phyloP scores from a whole-genome alignment of 2,113 vertebrate genomes.

The Cyprinodon variegatus region DNA sequence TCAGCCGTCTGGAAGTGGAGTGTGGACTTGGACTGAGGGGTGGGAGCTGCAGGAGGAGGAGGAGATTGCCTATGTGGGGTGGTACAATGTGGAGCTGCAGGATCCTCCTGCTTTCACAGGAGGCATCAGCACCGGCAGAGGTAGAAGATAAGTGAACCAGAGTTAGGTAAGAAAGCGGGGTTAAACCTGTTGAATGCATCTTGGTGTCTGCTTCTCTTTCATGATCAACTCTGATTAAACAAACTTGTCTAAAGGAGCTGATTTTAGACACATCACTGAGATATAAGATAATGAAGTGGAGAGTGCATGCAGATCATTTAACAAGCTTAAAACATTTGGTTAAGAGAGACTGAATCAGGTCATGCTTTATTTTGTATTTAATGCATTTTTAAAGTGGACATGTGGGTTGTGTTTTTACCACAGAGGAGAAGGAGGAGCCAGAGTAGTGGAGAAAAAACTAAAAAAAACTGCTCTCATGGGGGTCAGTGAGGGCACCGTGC shows the following conservation, averaged over 20 bases:
- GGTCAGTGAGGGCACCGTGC: constrained; percentile 52
- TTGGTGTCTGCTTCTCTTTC: neutral
- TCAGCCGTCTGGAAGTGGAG: neutral
- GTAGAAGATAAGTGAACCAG: constrained; percentile 54
- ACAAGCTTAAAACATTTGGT: neutral
- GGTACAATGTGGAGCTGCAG: constrained; percentile 67
- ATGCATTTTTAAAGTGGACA: constrained; percentile 52
- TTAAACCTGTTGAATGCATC: neutral
- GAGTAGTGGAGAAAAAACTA: constrained; percentile 43
- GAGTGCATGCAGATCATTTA: neutral
- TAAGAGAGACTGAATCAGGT: constrained; percentile 1
- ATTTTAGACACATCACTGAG: constrained; percentile 4
- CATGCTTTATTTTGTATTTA: constrained; percentile 19
- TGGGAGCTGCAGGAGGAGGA: constrained; percentile 41
- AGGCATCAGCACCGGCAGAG: constrained; percentile 65
- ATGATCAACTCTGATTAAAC: neutral
- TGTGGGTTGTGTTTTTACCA: constrained; percentile 69
- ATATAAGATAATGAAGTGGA: constrained; percentile 8
- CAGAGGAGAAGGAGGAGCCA: constrained; percentile 61
- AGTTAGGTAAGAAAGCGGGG: constrained; percentile 63
- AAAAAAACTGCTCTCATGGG: constrained; percentile 19
- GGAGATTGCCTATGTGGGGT: constrained; percentile 71
- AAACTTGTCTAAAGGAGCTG: neutral
- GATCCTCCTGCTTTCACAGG: constrained; percentile 61
- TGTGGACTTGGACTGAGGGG: constrained; percentile 24